Evolutionary conservation across 2,113 vertebrate species (phyloP).

Genomic region (Acinonyx jubatus): DNA sequence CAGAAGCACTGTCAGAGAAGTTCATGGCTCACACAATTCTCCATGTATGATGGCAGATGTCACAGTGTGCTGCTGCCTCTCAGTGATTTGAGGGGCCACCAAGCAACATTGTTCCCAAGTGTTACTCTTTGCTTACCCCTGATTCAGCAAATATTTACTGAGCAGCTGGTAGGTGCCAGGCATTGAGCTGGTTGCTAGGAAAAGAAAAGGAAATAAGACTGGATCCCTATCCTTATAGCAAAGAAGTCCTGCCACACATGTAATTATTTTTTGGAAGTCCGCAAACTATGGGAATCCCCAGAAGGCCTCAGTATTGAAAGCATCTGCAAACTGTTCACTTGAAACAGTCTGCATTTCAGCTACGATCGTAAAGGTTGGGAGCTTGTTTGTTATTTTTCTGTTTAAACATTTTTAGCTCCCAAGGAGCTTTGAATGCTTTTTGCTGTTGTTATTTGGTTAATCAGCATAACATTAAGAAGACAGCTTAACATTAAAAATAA

Average conservation of each 20-base stretch:
- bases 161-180: neutral
- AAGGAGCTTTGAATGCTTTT: conserved; percentile 12
- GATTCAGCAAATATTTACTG: neutral
- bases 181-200: neutral
- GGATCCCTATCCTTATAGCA: neutral
- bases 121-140: neutral
- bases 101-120: neutral
- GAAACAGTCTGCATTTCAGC: neutral
- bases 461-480: neutral
- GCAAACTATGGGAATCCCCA: neutral
- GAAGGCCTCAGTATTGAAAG: neutral
- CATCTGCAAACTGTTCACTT: neutral
- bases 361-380: neutral
- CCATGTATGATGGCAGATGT: neutral
- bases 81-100: neutral
- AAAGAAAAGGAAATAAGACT: neutral
- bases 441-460: neutral
- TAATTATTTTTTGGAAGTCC: neutral
- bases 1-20: neutral
- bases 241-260: neutral
- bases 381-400: neutral
- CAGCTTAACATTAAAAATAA: neutral
- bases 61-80: neutral
- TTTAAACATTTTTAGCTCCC: neutral
- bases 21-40: neutral